phyloP scores from a whole-genome alignment of 2,888 invertebrate genomes.

The Malachius bipustulatus region DNA sequence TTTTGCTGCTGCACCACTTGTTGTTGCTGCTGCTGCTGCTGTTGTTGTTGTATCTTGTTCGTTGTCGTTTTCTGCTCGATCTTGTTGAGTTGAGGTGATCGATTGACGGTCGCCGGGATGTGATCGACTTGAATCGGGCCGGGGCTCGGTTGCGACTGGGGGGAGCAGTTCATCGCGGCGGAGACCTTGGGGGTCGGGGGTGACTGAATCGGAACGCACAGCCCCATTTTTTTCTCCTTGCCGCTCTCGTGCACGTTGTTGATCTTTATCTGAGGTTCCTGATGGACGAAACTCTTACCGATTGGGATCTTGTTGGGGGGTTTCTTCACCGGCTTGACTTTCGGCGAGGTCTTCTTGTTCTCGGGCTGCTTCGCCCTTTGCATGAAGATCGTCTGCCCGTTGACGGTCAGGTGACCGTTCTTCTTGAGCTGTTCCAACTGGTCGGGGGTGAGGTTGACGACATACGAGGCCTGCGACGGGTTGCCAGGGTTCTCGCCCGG shows the following conservation, averaged over 20 bases:
- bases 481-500: no score
- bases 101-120: no score
- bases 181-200: neutral
- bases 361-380: constrained; percentile 25
- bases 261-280: constrained; percentile 10
- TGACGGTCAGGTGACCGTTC: constrained; percentile 36
- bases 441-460: constrained; percentile 37
- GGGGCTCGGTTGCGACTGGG: neutral
- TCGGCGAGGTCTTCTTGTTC: constrained; percentile 32
- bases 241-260: constrained; percentile 12
- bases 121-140: no score
- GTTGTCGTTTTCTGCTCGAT: neutral
- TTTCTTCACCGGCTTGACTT: constrained; percentile 34
- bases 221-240: neutral
- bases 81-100: no score
- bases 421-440: constrained; percentile 36
- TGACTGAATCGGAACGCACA: neutral
- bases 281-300: constrained; percentile 11
- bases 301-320: no score
- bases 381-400: constrained; percentile 38
- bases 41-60: neutral
- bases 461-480: constrained; percentile 28
- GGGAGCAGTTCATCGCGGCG: neutral
- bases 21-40: neutral
- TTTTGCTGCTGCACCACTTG: no score